Evolutionary conservation across 2,888 invertebrate species (phyloP).

Genomic region (Drosophila borborema): DNA sequence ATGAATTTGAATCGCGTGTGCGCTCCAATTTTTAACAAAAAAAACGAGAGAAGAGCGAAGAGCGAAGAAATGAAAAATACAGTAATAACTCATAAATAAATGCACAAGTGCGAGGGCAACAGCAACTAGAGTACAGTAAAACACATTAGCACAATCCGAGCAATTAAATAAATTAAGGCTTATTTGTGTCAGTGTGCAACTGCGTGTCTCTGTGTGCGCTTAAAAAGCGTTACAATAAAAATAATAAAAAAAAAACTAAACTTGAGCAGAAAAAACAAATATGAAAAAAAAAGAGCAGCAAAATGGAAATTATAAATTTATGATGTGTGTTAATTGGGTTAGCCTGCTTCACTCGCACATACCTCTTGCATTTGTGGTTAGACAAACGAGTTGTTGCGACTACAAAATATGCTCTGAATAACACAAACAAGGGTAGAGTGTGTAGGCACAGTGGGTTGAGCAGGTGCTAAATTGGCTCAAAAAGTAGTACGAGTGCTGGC

Average conservation of each 20-base stretch:
- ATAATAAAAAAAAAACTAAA: constrained; percentile 12
- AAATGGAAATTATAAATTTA: constrained; percentile 54
- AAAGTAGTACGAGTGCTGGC: not conserved
- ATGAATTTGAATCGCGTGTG: constrained; percentile 66
- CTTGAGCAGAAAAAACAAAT: constrained; percentile 6
- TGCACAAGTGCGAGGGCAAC: constrained; percentile 34
- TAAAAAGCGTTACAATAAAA: constrained; percentile 57
- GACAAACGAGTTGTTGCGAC: constrained; percentile 2
- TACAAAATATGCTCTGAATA: not conserved
- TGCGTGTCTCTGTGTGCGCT: constrained; percentile 32
- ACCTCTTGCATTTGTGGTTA: not conserved
- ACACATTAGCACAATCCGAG: constrained; percentile 38
- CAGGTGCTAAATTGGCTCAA: not conserved
- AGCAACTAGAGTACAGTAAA: constrained; percentile 35
- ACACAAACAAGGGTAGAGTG: not conserved
- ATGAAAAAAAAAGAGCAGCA: constrained; percentile 22
- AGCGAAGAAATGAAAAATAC: constrained; percentile 4
- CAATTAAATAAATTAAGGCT: constrained; percentile 83
- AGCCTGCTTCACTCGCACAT: constrained; percentile 31
- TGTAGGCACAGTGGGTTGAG: not conserved
- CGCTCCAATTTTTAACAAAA: constrained; percentile 57
- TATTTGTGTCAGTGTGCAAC: constrained; percentile 47
- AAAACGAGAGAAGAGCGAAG: not conserved
- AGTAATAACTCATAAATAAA: constrained; percentile 41
- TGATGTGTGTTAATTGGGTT: constrained; percentile 79